Conservation (phyloP, 2,113 vertebrate species). For the Garra rufa region DNA sequence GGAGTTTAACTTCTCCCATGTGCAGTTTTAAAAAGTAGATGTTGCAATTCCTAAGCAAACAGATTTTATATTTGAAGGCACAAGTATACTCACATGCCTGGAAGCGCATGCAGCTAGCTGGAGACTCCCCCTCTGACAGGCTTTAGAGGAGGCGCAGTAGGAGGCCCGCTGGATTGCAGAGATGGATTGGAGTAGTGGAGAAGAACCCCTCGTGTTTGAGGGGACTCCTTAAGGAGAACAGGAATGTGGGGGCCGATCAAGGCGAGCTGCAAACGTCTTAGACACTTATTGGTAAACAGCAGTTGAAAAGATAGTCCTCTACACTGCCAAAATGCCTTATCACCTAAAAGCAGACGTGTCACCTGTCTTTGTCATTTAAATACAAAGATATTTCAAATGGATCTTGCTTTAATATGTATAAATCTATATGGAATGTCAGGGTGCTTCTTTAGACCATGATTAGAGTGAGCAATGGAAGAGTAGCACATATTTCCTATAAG, state of each 20-base stretch:
- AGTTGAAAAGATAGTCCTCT: slow-evolving; percentile 51
- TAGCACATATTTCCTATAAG: not conserved
- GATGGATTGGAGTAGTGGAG: slow-evolving; percentile 18
- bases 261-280: slow-evolving; percentile 1
- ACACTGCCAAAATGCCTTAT: slow-evolving; percentile 68
- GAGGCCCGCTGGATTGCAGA: slow-evolving; percentile 16
- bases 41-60: not conserved
- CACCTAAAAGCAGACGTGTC: slow-evolving; percentile 63
- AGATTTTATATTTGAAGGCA: not conserved
- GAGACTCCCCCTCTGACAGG: slow-evolving; percentile 7
- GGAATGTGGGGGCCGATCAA: slow-evolving; percentile 40
- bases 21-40: not conserved
- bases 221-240: slow-evolving; percentile 29
- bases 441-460: not conserved
- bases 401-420: slow-evolving; percentile 23
- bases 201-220: not conserved
- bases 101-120: not conserved
- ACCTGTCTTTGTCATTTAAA: slow-evolving; percentile 75
- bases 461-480: not conserved
- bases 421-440: not conserved
- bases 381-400: slow-evolving; percentile 42
- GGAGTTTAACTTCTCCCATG: not conserved
- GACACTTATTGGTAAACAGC: slow-evolving; percentile 31
- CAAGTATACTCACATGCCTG: not conserved
- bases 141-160: slow-evolving; percentile 40